Base-by-base conservation (phyloP, 2,888 invertebrate species). In the Hirtodrosophila alboralis region DNA sequence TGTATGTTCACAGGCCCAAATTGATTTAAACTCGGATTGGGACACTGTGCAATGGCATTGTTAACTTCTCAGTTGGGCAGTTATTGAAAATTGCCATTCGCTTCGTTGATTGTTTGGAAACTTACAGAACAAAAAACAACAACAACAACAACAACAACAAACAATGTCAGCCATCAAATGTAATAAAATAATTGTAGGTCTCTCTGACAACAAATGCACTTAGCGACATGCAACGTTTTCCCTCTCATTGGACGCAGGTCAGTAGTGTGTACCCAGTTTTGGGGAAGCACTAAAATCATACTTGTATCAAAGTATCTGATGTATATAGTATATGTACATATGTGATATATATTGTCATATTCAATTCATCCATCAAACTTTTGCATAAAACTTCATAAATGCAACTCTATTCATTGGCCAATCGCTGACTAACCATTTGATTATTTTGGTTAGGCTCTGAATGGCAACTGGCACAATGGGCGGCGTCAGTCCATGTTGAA, bases 91-190 rank as follows among this genome's bases (percentile, higher is more conserved):
- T 80, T 84, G 81, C 66, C 64, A 61, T 54, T 74, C 85, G 78
- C 78, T 80, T 80, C 77, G 84, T 57, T 84, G 85, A 84, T 84
- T 78, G 78, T 78, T 78, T 81, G 69, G 44, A 81, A 81, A 77
- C 77, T 62, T 53, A 54, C 65, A 63, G 54, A 38, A 43, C 38
- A 33, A 10, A 43, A 34, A 51, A 14, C 26, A 41, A 14, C 23
- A 34, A 41, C 34, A 57, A 56, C 38, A 48, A 45, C 38, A 31
- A 51, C 28, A 65, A 36, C 44, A 47, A 44, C 43, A 30, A 73
- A 84, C 83, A 79, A 79, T 79, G 78, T 78, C 71, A 84, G 66
- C 57, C 61, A 80, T 62, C 77, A 63, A 67, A 56, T 58, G 31
- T 79, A 64, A 65, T 72, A 66, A 79, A 85, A 74, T 85, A 85